phyloP scores from a whole-genome alignment of 2,888 invertebrate species.

The Amblyteles armatorius region DNA sequence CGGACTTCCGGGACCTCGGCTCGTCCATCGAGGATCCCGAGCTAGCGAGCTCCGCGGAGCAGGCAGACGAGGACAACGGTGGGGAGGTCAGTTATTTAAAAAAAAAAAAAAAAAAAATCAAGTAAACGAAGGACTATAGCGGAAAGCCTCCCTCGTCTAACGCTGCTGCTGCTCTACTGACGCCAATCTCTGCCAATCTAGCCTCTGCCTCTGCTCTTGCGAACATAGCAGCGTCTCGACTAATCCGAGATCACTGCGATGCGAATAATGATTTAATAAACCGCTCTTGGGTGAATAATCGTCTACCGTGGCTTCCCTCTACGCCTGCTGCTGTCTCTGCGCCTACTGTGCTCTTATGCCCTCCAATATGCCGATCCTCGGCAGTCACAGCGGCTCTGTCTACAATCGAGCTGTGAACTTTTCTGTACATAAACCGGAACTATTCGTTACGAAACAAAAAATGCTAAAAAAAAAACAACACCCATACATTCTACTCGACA shows the following conservation, averaged over 20 bases:
- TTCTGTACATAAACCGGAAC: constrained; percentile 39
- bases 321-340: constrained; percentile 58
- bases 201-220: constrained; percentile 31
- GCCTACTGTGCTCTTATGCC: constrained; percentile 37
- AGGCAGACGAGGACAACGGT: constrained; percentile 48
- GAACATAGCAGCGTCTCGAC: constrained; percentile 35
- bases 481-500: constrained; percentile 40
- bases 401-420: constrained; percentile 48
- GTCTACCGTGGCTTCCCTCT: constrained; percentile 64
- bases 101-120: constrained; percentile 28
- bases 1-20: constrained; percentile 6
- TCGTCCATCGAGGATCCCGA: constrained; percentile 27
- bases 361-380: constrained; percentile 49
- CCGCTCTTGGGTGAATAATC: constrained; percentile 47
- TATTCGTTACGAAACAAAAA: constrained; percentile 29
- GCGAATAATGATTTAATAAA: constrained; percentile 47
- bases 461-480: constrained; percentile 32
- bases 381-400: constrained; percentile 39
- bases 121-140: constrained; percentile 28
- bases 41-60: constrained; percentile 34
- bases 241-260: constrained; percentile 57
- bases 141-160: constrained; percentile 45
- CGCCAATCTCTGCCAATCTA: constrained; percentile 54
- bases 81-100: constrained; percentile 69
- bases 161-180: constrained; percentile 54